Conservation (phyloP, 2,113 vertebrate genomes). For the Ranitomeya variabilis region DNA sequence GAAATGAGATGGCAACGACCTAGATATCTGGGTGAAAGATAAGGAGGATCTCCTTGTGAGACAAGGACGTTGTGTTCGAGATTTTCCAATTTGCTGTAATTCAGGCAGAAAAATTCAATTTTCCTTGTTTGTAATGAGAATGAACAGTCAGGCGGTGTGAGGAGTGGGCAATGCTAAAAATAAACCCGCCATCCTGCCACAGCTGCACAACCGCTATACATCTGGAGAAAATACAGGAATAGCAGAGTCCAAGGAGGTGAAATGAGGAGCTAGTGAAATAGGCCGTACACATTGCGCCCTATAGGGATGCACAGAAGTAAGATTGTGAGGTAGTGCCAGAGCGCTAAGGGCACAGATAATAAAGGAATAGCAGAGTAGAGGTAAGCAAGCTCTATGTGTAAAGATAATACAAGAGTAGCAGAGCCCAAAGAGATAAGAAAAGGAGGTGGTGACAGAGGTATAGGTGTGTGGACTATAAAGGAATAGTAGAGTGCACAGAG, state of each 20-base stretch:
- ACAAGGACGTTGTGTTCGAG: background rate
- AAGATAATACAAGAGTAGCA: background rate
- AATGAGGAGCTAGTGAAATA: background rate
- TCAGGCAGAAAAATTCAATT: conserved; percentile 31
- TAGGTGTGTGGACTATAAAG: background rate
- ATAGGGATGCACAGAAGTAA: background rate
- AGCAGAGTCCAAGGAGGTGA: background rate
- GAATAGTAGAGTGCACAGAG: background rate
- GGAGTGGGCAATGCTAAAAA: conserved; percentile 30
- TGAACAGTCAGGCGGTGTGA: conserved; percentile 13
- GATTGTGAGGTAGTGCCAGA: background rate
- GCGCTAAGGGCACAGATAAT: background rate
- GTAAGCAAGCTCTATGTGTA: background rate
- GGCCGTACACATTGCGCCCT: too few relatives aligned
- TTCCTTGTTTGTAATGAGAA: conserved; percentile 40
- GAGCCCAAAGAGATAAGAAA: background rate
- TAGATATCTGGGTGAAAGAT: background rate
- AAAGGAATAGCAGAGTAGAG: background rate
- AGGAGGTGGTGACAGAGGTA: background rate
- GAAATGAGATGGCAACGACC: background rate
- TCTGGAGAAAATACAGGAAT: background rate
- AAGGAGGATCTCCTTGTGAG: background rate
- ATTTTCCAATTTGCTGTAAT: conserved; percentile 11
- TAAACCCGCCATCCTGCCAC: background rate
- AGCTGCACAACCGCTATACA: background rate